Evolutionary conservation across 2,888 invertebrate genomes (phyloP).

Genomic region (Polymixis lichenea): DNA sequence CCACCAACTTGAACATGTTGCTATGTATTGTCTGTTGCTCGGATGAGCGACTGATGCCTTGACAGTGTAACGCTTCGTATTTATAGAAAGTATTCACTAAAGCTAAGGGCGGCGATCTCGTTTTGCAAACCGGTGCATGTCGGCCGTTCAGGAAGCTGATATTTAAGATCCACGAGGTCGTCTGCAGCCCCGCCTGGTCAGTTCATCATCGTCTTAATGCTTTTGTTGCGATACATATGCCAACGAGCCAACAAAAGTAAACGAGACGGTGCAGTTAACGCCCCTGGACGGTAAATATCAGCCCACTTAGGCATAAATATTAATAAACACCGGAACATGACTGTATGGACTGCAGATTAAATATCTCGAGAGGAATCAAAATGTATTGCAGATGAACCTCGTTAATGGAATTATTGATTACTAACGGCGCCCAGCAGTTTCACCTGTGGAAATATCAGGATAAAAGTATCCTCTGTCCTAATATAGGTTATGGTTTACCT

Average conservation of each 20-base stretch:
- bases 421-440: no score
- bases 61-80: slow-evolving; percentile 74
- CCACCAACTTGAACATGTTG: slow-evolving; percentile 89
- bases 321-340: slow-evolving; percentile 11
- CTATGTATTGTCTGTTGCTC: slow-evolving; percentile 85
- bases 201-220: slow-evolving; percentile 76
- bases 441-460: no score
- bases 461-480: no score
- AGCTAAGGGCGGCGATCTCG: slow-evolving; percentile 84
- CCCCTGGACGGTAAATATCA: slow-evolving; percentile 29
- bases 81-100: slow-evolving; percentile 83
- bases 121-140: slow-evolving; percentile 85
- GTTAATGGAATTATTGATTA: neutral
- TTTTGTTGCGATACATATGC: slow-evolving; percentile 65
- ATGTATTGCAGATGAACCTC: neutral
- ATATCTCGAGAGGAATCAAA: neutral
- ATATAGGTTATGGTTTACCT: no score
- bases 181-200: slow-evolving; percentile 72
- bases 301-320: slow-evolving; percentile 17
- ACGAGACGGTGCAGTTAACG: slow-evolving; percentile 26
- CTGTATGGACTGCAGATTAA: slow-evolving; percentile 13
- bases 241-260: slow-evolving; percentile 53
- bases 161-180: slow-evolving; percentile 83
- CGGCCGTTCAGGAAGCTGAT: slow-evolving; percentile 83
- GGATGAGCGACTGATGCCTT: slow-evolving; percentile 82